phyloP scores from a whole-genome alignment of 1,140 invertebrate genomes.

The Apocrypta bakeri region DNA sequence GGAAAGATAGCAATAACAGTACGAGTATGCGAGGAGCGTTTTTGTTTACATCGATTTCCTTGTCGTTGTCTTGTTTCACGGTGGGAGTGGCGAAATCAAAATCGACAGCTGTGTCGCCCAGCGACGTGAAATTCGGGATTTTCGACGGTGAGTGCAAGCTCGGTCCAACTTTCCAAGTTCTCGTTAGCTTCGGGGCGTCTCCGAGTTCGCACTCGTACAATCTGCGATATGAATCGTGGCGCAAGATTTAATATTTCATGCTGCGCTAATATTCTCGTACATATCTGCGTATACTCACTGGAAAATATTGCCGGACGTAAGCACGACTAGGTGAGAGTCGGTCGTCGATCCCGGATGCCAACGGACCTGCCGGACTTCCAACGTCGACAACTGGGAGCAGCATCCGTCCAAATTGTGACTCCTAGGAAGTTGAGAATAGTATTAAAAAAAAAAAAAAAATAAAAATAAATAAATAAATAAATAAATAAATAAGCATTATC shows the following conservation, averaged over 20 bases:
- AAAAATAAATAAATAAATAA: too few relatives aligned
- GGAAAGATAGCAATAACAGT: background rate
- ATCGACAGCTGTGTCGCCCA: constrained; percentile 88
- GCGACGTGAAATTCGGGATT: constrained; percentile 77
- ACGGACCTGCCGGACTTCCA: constrained; percentile 80
- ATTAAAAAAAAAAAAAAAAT: too few relatives aligned
- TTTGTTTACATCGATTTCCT: constrained; percentile 24
- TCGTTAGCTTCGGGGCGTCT: constrained; percentile 68
- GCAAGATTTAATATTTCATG: constrained; percentile 30
- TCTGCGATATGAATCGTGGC: constrained; percentile 60
- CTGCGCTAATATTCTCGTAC: constrained; percentile 1
- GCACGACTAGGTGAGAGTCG: constrained; percentile 84
- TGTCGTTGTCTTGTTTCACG: constrained; percentile 12
- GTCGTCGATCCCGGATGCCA: constrained; percentile 90
- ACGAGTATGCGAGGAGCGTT: background rate
- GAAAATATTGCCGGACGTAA: constrained; percentile 89
- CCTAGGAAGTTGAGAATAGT: constrained; percentile 60
- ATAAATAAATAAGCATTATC: too few relatives aligned
- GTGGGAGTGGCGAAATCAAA: constrained; percentile 86
- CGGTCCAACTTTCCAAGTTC: constrained; percentile 77
- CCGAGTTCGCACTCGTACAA: constrained; percentile 73
- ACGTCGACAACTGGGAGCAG: constrained; percentile 72
- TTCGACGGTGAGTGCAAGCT: constrained; percentile 73
- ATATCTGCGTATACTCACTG: constrained; percentile 74
- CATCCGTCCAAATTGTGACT: constrained; percentile 79